phyloP scores from a whole-genome alignment of 2,797 vertebrate species.

The Eidolon dupreanum region DNA sequence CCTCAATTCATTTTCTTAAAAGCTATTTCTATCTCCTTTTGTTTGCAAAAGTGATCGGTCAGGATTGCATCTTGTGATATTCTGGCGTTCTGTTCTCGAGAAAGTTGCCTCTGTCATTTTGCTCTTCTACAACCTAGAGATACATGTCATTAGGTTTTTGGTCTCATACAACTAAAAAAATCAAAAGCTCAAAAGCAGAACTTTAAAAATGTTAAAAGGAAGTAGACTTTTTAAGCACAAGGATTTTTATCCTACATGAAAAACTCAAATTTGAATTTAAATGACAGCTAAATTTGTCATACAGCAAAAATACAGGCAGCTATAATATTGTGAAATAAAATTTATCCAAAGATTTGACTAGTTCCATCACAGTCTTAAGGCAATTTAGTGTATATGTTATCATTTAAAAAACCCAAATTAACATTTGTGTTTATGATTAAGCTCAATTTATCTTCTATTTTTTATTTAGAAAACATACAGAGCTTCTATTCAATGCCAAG shows the following conservation, averaged over 20 bases:
- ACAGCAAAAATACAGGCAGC: background rate
- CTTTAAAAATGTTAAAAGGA: background rate
- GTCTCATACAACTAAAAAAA: background rate
- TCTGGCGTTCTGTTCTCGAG: too few relatives aligned
- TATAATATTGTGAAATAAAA: background rate
- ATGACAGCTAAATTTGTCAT: background rate
- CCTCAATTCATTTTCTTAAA: too few relatives aligned
- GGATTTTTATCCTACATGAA: too few relatives aligned
- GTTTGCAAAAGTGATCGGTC: too few relatives aligned
- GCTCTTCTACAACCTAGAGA: conserved; percentile 5
- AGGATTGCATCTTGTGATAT: too few relatives aligned
- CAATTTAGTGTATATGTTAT: background rate
- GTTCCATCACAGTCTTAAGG: background rate
- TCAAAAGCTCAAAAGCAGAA: background rate
- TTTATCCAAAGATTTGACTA: background rate
- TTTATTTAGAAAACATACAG: too few relatives aligned
- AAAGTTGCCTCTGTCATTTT: too few relatives aligned
- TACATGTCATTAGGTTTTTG: background rate
- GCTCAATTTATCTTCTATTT: too few relatives aligned
- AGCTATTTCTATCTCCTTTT: too few relatives aligned
- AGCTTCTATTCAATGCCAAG: too few relatives aligned
- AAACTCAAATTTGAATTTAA: too few relatives aligned
- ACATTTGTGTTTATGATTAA: too few relatives aligned
- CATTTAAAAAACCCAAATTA: background rate
- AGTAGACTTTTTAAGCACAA: background rate